Percentiles rank a stretch among this genome's conserved stretches.
Conservation (phyloP, 53 echinoderm and acorn worm species). For the Glandiceps talaboti region DNA sequence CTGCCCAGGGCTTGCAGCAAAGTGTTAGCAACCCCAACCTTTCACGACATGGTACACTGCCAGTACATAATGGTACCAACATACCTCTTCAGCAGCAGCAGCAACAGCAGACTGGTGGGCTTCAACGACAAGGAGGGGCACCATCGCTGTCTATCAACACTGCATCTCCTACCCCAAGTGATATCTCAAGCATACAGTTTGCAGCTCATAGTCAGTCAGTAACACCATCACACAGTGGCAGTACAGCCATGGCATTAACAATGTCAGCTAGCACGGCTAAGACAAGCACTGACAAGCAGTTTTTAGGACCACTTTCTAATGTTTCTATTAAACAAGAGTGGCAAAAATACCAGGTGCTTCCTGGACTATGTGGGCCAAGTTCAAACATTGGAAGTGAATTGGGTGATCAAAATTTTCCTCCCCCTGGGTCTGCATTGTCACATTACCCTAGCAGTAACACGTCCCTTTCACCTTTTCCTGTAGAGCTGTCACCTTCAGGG, state of each 20-base stretch:
- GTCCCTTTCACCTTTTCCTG: constrained; percentile 92
- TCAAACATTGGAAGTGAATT: constrained; percentile 89
- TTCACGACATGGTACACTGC: not conserved
- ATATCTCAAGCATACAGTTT: constrained; percentile 75
- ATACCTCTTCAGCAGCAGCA: not conserved
- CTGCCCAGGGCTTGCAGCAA: not conserved
- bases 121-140: not conserved
- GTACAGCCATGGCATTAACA: constrained; percentile 23
- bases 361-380: constrained; percentile 39
- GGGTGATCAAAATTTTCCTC: constrained; percentile 51
- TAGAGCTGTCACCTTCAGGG: constrained; percentile 85
- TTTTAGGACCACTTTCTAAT: constrained; percentile 38
- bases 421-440: constrained; percentile 84
- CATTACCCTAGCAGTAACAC: constrained; percentile 89
- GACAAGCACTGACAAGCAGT: constrained; percentile 23
- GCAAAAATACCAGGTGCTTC: constrained; percentile 4
- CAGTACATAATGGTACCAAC: not conserved
- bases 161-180: constrained; percentile 75
- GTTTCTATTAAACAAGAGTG: constrained; percentile 73
- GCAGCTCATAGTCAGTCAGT: constrained; percentile 35
- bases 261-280: constrained; percentile 35
- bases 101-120: not conserved
- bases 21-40: not conserved
- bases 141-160: constrained; percentile 4
- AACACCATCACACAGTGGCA: constrained; percentile 10